phyloP scores from a whole-genome alignment of 2,888 invertebrate genomes.

The Pristionchus entomophagus region DNA sequence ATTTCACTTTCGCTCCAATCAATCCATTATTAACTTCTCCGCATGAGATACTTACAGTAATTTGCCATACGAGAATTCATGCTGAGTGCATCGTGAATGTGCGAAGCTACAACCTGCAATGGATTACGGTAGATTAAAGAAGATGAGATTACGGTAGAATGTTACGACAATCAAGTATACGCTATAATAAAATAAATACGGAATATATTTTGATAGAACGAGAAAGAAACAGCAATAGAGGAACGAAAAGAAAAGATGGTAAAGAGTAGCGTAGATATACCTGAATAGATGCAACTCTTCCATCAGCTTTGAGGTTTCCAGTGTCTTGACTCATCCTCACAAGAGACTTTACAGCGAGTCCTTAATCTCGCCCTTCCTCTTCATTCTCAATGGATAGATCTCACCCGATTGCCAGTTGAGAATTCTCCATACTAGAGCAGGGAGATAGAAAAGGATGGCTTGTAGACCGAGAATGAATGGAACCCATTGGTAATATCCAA shows the following conservation, averaged over 20 bases:
- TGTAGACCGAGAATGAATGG: slow-evolving; percentile 78
- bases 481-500: too few species aligned
- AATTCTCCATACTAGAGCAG: slow-evolving; percentile 78
- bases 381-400: not conserved
- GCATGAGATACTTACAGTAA: not conserved
- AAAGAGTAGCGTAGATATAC: too few species aligned
- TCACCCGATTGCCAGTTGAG: slow-evolving; percentile 77
- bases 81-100: slow-evolving; percentile 78
- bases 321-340: slow-evolving; percentile 78
- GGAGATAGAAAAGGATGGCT: slow-evolving; percentile 79
- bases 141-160: too few species aligned
- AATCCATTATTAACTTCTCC: slow-evolving; percentile 64
- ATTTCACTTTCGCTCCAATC: slow-evolving; percentile 73
- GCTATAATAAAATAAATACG: too few species aligned
- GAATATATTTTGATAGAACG: not conserved
- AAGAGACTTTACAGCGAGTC: slow-evolving; percentile 76
- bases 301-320: slow-evolving; percentile 75
- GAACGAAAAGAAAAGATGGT: too few species aligned
- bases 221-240: too few species aligned
- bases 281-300: slow-evolving; percentile 21
- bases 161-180: too few species aligned
- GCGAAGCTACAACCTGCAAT: slow-evolving; percentile 78
- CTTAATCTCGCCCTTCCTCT: slow-evolving; percentile 49
- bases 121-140: too few species aligned
- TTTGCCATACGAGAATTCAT: slow-evolving; percentile 77